Evolutionary conservation across 2,113 vertebrate genomes (phyloP), one percentile per base, ranked within the genome.

Genomic region (Amblyopsis rosae): DNA sequence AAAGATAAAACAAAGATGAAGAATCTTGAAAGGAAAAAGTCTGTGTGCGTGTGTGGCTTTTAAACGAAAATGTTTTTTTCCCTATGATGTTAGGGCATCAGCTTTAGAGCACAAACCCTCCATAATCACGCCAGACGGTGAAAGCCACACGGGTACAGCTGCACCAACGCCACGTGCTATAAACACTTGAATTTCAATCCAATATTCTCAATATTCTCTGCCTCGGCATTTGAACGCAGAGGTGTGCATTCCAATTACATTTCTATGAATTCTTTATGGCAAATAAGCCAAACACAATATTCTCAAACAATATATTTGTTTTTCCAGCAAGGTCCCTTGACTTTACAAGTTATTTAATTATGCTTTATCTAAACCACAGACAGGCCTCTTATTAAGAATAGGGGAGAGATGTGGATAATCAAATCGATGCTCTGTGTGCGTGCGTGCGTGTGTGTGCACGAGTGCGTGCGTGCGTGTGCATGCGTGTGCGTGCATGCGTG

Each of bases 101-200:
- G 47, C 26, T 56, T 75, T 58, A 33, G 17, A 58, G 62, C 61
- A 72, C 61, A 70, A 51, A 62, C 15, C 13, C 59, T 79, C 77
- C 82, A 78, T 81, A 79, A 79, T 79, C 69, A 77, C 57, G 73
- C 66, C 69, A 71, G 65, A 65, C 67, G 72, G 47, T 45, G 59
- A 16, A 58, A 67, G 47, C 58, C 50, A 65, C 64, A 69, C 54
- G 68, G 53, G 74, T 72, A 46, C 75, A 62, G 9, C 51, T 62
- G 57, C 75, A 63, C 13, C 67, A 83, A 62, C 76, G 35, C 35
- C 35, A 5, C 35, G 35, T 65, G 63, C 56, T 59, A 77, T 69
- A 82, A 85, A 83, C 82, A 86, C 85, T 87, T 76, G 70, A 89
- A 84, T 72, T 82, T 71, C 74, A 83, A 86, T 87, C 72, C 80